Percentiles rank a stretch among this genome's conserved stretches.
These are phyloP conservation scores for Rhabditoides inermis DNA, from an alignment of 2,888 invertebrate genomes.

Conservation along the genomic window DNA sequence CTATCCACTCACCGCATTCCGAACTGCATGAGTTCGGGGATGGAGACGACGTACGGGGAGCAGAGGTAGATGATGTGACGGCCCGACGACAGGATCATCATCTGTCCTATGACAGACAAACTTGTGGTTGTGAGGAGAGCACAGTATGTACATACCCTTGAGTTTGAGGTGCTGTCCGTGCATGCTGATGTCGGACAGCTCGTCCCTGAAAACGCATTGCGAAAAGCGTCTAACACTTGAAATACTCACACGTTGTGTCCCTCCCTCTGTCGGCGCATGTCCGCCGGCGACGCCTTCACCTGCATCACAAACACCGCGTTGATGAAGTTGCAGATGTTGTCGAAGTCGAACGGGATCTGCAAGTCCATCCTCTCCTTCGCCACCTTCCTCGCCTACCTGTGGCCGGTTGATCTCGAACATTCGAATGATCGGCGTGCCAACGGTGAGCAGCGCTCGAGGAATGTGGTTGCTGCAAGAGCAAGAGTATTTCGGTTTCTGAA, in stretches of 20 bases:
- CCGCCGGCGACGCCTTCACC: constrained; percentile 30
- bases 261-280: constrained; percentile 11
- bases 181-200: no score
- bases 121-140: no score
- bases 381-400: no score
- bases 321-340: constrained; percentile 50
- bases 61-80: constrained; percentile 42
- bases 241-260: neutral
- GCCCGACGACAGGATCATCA: constrained; percentile 37
- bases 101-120: no score
- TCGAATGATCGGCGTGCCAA: constrained; percentile 41
- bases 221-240: no score
- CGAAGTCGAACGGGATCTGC: constrained; percentile 49
- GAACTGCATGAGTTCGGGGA: constrained; percentile 45
- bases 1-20: constrained; percentile 43
- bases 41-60: constrained; percentile 49
- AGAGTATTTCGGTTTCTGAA: no score
- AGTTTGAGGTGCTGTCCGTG: constrained; percentile 36
- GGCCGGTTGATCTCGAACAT: no score
- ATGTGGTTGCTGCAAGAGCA: constrained; percentile 43
- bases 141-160: no score
- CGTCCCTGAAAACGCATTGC: no score
- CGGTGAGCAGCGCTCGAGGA: constrained; percentile 32
- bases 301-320: constrained; percentile 51
- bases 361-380: constrained; percentile 3